These are phyloP conservation scores for Drosophila lacertosa DNA, from an alignment of 1,140 invertebrate genomes.

Conservation along the genomic window DNA sequence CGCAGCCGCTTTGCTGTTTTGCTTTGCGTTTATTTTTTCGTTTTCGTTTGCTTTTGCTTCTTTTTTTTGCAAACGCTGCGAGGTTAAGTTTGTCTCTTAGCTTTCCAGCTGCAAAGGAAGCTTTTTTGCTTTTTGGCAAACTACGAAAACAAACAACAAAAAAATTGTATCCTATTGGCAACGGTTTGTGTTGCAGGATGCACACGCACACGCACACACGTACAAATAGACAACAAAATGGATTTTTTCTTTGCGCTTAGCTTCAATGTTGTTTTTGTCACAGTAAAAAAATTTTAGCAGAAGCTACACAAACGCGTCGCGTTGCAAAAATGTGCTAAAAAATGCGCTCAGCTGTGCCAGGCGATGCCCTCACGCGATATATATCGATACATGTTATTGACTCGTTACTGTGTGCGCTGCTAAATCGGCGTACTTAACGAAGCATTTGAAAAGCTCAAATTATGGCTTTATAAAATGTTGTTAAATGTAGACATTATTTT, in stretches of 20 bases:
- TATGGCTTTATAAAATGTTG: neutral
- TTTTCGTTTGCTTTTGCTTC: slow-evolving; percentile 27
- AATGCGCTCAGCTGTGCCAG: slow-evolving; percentile 59
- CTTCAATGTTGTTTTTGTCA: slow-evolving; percentile 67
- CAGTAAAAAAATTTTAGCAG: slow-evolving; percentile 68
- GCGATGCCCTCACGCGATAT: slow-evolving; percentile 1
- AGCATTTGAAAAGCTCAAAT: neutral
- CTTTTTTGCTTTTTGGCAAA: slow-evolving; percentile 28
- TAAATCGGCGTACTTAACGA: slow-evolving; percentile 3
- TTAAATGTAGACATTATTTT: no score
- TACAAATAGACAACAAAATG: slow-evolving; percentile 29
- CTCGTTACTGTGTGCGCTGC: slow-evolving; percentile 3
- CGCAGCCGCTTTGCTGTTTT: slow-evolving; percentile 36
- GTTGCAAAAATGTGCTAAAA: slow-evolving; percentile 64
- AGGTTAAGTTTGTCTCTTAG: slow-evolving; percentile 75
- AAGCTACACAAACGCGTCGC: slow-evolving; percentile 50
- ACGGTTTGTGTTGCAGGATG: slow-evolving; percentile 33
- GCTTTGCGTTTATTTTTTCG: slow-evolving; percentile 45
- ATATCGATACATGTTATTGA: slow-evolving; percentile 26
- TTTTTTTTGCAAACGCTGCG: slow-evolving; percentile 68
- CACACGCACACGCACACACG: slow-evolving; percentile 32
- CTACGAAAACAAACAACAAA: slow-evolving; percentile 46
- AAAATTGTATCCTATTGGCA: slow-evolving; percentile 37
- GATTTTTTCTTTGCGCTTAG: slow-evolving; percentile 34
- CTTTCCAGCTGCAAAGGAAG: slow-evolving; percentile 48